Evolutionary conservation across 1,140 invertebrate genomes (phyloP).

Genomic region (Pseudomyrmex pallidus): DNA sequence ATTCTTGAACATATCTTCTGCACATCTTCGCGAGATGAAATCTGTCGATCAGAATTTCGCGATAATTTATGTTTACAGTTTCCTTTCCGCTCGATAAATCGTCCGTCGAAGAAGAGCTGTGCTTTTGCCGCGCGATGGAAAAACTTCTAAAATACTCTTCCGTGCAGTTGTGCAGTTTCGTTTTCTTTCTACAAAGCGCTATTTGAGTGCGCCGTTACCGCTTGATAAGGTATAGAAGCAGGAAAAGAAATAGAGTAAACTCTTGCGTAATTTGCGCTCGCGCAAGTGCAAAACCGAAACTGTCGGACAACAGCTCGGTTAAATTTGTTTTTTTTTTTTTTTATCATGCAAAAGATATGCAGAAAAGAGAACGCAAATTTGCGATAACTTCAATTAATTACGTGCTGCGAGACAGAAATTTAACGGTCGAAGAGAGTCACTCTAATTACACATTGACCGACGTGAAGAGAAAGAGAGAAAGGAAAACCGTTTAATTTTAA

Average conservation of each 20-base stretch:
- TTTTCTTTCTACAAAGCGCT: constrained; percentile 10
- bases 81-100: neutral
- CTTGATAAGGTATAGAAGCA: constrained; percentile 21
- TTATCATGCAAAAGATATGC: neutral
- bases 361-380: neutral
- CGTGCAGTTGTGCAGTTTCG: neutral
- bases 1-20: too few species aligned
- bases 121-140: neutral
- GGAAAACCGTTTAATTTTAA: constrained; percentile 20
- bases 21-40: too few species aligned
- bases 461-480: too few species aligned
- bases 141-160: constrained; percentile 12
- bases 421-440: too few species aligned
- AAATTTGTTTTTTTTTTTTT: neutral
- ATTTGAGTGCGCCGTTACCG: constrained; percentile 18
- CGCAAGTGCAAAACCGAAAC: constrained; percentile 38
- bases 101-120: constrained; percentile 28
- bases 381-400: constrained; percentile 2
- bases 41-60: neutral
- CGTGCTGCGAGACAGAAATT: neutral
- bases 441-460: constrained; percentile 15
- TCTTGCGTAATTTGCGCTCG: constrained; percentile 16
- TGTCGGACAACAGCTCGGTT: constrained; percentile 4
- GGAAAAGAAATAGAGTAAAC: constrained; percentile 24
- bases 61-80: constrained; percentile 1